Base-by-base conservation (phyloP, 2,797 vertebrate species). In the Myripristis murdjan region DNA sequence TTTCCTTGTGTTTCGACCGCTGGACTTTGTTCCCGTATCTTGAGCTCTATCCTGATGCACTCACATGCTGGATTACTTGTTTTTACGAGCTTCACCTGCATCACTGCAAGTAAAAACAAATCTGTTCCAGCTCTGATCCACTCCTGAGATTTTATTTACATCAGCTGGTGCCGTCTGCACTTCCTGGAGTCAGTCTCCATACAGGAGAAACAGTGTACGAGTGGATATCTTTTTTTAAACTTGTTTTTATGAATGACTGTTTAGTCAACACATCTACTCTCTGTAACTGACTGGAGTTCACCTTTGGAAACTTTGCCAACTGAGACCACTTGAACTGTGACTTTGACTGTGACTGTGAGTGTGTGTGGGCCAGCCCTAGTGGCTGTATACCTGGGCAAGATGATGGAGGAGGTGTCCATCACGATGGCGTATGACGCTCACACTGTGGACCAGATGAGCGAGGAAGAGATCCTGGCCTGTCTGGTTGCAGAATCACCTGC, bases 331-430 rank as follows among this genome's bases (percentile, higher is more conserved):
- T 18, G 9, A 12, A n/a, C 56, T 59, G 44, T 28, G 5, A 26
- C 59, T 39, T 33, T 49, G 60, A 44, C 49, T 47, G 54, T 48
- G 69, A 48, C 24, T 59, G 28, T 4, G 16, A 37, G 11, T 33
- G 46, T 44, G 33, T 39, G 55, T 51, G 70, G 0, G 56, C 24
- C 26, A 11, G 63, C 72, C 58, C 41, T 10, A 0, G 37, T 39
- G 7, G 57, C 64, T 66, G 57, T 23, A 14, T 12, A 63, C 75
- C 16, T 31, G 55, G 76, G 47, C 66, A 96, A 79, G 72, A 98
- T 98, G 97, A 97, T 97, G 97, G 94, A 98, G 89, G 97, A 98
- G 84, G 70, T 98, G 91, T 96, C 96, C 61, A 93, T 96, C 53
- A 87, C 80, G 73, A 94, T 95, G 84, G 95, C 95, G 2, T 95